Evolutionary conservation across 1,140 invertebrate species (phyloP).

Genomic region (Drosophila eugracilis): DNA sequence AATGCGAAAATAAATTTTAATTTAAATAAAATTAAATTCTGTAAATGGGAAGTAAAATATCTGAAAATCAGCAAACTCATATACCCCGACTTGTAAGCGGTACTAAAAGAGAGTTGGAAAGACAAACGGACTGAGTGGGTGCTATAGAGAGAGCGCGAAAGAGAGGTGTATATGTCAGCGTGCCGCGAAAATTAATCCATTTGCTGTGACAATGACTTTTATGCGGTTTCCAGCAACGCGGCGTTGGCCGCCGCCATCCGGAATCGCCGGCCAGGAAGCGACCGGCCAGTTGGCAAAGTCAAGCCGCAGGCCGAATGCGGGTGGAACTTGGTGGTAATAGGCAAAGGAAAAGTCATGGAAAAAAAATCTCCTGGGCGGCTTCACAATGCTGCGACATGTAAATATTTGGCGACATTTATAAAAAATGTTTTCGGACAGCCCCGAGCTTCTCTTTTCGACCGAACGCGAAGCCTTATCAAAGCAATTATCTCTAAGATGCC

Average conservation of each 20-base stretch:
- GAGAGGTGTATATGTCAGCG: slow-evolving; percentile 67
- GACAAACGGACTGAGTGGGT: slow-evolving; percentile 23
- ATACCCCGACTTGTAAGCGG: neutral
- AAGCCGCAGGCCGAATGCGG: slow-evolving; percentile 76
- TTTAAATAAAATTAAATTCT: neutral
- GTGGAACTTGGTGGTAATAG: slow-evolving; percentile 24
- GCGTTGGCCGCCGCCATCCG: slow-evolving; percentile 40
- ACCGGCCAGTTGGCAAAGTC: slow-evolving; percentile 65
- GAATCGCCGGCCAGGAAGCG: slow-evolving; percentile 53
- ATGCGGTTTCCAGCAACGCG: slow-evolving; percentile 78
- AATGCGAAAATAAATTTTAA: neutral
- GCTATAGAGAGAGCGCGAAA: slow-evolving; percentile 10
- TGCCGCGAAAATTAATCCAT: slow-evolving; percentile 83
- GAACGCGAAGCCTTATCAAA: slow-evolving; percentile 70
- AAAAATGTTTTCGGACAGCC: slow-evolving; percentile 43
- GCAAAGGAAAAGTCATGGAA: slow-evolving; percentile 3
- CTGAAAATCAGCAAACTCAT: neutral
- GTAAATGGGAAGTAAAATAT: neutral
- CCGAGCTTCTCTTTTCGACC: slow-evolving; percentile 16
- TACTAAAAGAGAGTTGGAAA: slow-evolving; percentile 1
- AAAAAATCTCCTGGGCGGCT: slow-evolving; percentile 24
- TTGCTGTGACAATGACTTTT: slow-evolving; percentile 83
- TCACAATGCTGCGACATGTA: slow-evolving; percentile 77
- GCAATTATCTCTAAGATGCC: slow-evolving; percentile 78
- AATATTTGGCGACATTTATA: slow-evolving; percentile 82